Base-by-base conservation (phyloP, 2,888 invertebrate genomes). In the Nomada hirtipes region DNA sequence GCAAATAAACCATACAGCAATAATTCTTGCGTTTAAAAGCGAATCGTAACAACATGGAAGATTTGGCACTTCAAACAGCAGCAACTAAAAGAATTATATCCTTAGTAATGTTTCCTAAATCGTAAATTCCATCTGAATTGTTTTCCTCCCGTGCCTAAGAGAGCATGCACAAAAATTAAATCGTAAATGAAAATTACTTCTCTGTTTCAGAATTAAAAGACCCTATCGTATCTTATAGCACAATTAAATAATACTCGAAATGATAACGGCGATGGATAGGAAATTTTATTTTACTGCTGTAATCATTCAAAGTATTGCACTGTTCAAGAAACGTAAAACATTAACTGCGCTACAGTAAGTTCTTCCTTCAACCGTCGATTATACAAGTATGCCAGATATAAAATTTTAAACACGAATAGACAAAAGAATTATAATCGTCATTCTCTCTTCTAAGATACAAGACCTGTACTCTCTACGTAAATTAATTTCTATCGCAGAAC, bases 11-110 rank as follows among this genome's bases (percentile, higher is more conserved):
- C 20, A 23, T 18, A 26, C 52, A 11, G 36, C 23, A 23, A 61
- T 71, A 42, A 71, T 61, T 71, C 52, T 52, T 23, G 15, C 36
- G 50, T 71, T 71, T 52, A 61, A 52, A 71, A 7, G 20, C 36
- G 36, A 61, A 42, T 18, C 50, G 50, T 60, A 60, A 60, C 29
- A 52, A 18, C 36, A 20, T 23, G 36, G 15, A 61, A 50, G 36
- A 42, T 36, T 36, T 36, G 55, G n/a, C 29, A 44, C 44, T 36
- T 61, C 52, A 18, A 52, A 29, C 36, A 36, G 59, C 36, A 15
- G 52, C 52, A 36, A 68, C 23, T 42, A 23, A 71, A 60, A 50
- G 47, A 52, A 36, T 52, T 71, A 47, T 68, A 68, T 55, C 68
- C 55, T 36, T 36, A 68, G 42, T 53, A 68, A 23, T 23, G 23